Evolutionary conservation across 1,140 invertebrate genomes (phyloP).

Genomic region (Limonius californicus): DNA sequence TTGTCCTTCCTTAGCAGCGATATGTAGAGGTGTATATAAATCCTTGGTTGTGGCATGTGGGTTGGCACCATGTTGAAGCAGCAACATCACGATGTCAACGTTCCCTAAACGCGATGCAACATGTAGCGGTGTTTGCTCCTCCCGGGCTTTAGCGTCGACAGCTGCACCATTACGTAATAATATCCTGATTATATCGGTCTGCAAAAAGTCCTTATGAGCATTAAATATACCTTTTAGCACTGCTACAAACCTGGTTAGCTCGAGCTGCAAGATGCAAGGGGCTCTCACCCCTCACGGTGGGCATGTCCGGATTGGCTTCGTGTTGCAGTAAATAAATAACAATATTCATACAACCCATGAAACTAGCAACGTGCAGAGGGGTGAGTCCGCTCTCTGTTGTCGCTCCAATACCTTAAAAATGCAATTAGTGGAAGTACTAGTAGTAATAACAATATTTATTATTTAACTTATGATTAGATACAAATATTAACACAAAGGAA

Average conservation of each 20-base stretch:
- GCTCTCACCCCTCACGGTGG: constrained; percentile 95
- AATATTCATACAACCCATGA: constrained; percentile 99
- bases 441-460: too few relatives aligned
- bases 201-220: constrained; percentile 39
- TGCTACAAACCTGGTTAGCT: constrained; percentile 76
- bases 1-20: constrained; percentile 96
- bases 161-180: constrained; percentile 93
- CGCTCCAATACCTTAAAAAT: constrained; percentile 56
- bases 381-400: constrained; percentile 81
- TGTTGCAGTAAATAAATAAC: constrained; percentile 96
- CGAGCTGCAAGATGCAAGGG: constrained; percentile 94
- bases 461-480: too few relatives aligned
- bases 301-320: constrained; percentile 92
- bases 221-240: too few relatives aligned
- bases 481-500: too few relatives aligned
- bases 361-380: constrained; percentile 95
- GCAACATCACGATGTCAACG: constrained; percentile 89
- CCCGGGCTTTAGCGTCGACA: constrained; percentile 92
- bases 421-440: too few relatives aligned
- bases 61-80: constrained; percentile 89
- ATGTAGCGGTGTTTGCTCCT: constrained; percentile 93
- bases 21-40: constrained; percentile 96
- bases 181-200: constrained; percentile 97
- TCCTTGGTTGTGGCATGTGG: constrained; percentile 92
- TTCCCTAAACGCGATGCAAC: constrained; percentile 92